Percentiles rank a stretch among this genome's conserved stretches.
These are phyloP conservation scores for Lasioglossum malachurum DNA, from an alignment of 2,888 invertebrate species.

Conservation along the genomic window DNA sequence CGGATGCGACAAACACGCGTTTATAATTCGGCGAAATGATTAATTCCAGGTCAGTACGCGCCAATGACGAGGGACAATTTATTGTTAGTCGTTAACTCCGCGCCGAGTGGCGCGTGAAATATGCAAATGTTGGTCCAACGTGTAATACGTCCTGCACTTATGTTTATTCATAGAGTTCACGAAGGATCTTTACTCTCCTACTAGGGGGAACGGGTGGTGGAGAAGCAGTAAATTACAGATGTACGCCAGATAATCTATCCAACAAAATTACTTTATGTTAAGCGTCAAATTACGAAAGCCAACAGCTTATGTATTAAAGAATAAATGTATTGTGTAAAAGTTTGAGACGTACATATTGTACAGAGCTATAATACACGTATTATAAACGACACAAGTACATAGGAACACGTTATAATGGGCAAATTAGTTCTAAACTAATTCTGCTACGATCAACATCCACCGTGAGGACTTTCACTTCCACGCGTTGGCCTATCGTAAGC, in stretches of 20 bases:
- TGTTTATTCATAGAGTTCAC: constrained; percentile 44
- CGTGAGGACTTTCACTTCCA: constrained; percentile 88
- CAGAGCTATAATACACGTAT: neutral
- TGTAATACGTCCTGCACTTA: constrained; percentile 36
- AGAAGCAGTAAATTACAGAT: constrained; percentile 24
- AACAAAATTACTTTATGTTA: neutral
- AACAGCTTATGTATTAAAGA: neutral
- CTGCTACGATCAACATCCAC: constrained; percentile 87
- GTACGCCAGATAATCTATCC: neutral
- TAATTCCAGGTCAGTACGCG: constrained; percentile 38
- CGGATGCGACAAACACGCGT: neutral
- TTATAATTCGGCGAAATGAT: constrained; percentile 31
- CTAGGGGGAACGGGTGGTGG: neutral
- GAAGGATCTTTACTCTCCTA: neutral
- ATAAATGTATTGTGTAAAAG: constrained; percentile 19
- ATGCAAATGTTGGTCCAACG: constrained; percentile 40
- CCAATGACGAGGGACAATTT: constrained; percentile 38
- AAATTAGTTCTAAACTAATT: constrained; percentile 85
- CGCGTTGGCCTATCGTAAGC: constrained; percentile 89
- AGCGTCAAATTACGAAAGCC: neutral
- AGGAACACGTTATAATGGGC: constrained; percentile 35
- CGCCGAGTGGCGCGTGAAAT: constrained; percentile 25
- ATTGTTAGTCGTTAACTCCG: constrained; percentile 32
- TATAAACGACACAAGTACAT: neutral
- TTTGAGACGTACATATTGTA: neutral